A percentile compares a stretch with the other conserved stretches of the same genome.
Conservation (phyloP, 2,888 invertebrate species). For the Spicauda simplicius region DNA sequence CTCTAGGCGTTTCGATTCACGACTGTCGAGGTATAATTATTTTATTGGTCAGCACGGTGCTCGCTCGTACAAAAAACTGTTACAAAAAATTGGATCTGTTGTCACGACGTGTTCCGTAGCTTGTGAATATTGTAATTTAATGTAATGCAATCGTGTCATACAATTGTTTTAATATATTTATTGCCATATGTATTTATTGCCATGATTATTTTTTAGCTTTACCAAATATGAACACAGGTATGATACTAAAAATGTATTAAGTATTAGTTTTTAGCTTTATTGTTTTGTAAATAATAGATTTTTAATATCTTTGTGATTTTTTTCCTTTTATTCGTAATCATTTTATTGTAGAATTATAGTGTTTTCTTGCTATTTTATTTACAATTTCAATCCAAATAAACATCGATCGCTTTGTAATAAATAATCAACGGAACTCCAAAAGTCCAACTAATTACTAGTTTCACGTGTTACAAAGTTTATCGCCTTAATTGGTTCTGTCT, state of each 20-base stretch:
- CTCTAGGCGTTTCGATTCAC: slow-evolving; percentile 65
- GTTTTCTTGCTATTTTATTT: no score
- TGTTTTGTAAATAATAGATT: no score
- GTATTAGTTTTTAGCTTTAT: no score
- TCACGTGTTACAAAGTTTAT: slow-evolving; percentile 49
- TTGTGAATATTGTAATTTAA: not conserved
- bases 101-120: slow-evolving; percentile 7
- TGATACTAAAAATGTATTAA: no score
- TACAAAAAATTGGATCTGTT: slow-evolving; percentile 36
- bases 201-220: no score
- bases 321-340: no score
- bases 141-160: no score
- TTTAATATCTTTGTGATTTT: no score
- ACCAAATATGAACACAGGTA: no score
- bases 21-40: slow-evolving; percentile 46
- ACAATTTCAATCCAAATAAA: not conserved
- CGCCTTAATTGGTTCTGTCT: slow-evolving; percentile 59
- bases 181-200: no score
- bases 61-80: slow-evolving; percentile 31
- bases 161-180: no score
- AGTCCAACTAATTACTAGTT: slow-evolving; percentile 43
- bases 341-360: no score
- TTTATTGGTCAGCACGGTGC: slow-evolving; percentile 40
- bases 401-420: not conserved
- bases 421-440: slow-evolving; percentile 9